Conservation (phyloP, 2,113 vertebrate genomes). For the Cacatua alba region DNA sequence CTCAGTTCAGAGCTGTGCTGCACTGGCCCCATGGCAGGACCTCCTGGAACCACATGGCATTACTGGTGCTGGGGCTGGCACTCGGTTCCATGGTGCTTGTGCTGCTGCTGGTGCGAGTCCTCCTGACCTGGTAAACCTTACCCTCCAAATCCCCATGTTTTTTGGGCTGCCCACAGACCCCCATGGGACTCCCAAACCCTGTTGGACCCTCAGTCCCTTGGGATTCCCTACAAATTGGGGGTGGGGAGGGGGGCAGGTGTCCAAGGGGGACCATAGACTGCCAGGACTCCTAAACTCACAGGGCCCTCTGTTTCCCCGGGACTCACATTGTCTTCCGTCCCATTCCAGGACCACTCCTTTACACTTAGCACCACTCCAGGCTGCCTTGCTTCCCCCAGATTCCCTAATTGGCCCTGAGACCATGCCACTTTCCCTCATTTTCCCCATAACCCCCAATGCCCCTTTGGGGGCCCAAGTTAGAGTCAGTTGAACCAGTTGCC, state of each 20-base stretch:
- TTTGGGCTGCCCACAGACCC: background rate
- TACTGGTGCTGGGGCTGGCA: background rate
- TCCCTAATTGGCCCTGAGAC: background rate
- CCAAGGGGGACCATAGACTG: background rate
- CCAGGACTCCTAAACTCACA: background rate
- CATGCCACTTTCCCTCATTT: background rate
- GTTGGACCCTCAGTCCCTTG: background rate
- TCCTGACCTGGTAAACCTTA: background rate
- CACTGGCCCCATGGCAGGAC: fast-evolving
- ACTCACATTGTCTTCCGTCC: background rate
- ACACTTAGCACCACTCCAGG: background rate
- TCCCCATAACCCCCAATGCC: background rate
- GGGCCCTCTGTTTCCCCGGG: background rate
- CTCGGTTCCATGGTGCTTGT: fast-evolving
- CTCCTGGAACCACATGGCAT: fast-evolving
- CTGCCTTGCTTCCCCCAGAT: background rate
- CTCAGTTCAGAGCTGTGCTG: background rate
- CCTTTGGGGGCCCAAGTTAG: background rate
- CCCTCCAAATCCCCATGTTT: background rate
- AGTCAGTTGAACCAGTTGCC: background rate
- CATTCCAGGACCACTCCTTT: background rate
- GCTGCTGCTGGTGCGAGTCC: constrained; percentile 29
- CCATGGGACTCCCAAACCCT: background rate
- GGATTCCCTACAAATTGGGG: background rate
- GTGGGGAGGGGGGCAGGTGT: background rate